Evolutionary conservation across 35 echinoderm and acorn worm species (phyloP).

Genomic region (Holothuria glaberrima): DNA sequence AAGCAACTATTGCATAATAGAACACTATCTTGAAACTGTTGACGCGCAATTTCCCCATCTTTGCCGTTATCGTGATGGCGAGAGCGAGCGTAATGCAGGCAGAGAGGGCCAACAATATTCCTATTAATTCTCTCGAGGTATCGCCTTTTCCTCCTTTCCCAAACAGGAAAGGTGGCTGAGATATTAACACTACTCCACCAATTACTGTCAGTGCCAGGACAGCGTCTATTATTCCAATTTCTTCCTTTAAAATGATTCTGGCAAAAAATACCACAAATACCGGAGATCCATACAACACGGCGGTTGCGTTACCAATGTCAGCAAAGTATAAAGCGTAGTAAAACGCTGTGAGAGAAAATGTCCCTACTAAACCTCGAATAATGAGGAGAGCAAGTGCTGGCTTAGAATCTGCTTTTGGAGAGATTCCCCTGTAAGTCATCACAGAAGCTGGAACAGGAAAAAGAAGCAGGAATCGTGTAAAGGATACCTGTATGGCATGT

Average conservation of each 20-base stretch:
- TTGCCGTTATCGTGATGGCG: too few species aligned
- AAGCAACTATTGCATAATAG: slow-evolving; percentile 10
- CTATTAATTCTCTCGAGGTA: neutral
- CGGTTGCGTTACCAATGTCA: slow-evolving; percentile 2
- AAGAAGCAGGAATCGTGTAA: neutral
- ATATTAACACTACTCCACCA: slow-evolving; percentile 12
- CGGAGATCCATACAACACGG: neutral
- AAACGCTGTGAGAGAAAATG: neutral
- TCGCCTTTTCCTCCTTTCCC: neutral
- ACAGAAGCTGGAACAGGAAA: neutral
- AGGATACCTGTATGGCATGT: neutral
- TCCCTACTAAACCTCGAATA: neutral
- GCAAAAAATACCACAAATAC: slow-evolving; percentile 18
- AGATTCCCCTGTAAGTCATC: neutral
- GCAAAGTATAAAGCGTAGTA: slow-evolving; percentile 2
- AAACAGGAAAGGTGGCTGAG: slow-evolving; percentile 41
- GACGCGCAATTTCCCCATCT: neutral
- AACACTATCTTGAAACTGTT: slow-evolving; percentile 12
- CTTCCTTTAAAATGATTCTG: slow-evolving; percentile 3
- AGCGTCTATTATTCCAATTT: neutral
- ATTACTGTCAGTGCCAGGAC: neutral
- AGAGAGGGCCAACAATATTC: neutral
- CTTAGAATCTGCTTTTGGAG: neutral
- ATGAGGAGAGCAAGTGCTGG: neutral
- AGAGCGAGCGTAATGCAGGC: neutral